Base-by-base conservation (phyloP, 2,113 vertebrate genomes). In the Fregetta grallaria region DNA sequence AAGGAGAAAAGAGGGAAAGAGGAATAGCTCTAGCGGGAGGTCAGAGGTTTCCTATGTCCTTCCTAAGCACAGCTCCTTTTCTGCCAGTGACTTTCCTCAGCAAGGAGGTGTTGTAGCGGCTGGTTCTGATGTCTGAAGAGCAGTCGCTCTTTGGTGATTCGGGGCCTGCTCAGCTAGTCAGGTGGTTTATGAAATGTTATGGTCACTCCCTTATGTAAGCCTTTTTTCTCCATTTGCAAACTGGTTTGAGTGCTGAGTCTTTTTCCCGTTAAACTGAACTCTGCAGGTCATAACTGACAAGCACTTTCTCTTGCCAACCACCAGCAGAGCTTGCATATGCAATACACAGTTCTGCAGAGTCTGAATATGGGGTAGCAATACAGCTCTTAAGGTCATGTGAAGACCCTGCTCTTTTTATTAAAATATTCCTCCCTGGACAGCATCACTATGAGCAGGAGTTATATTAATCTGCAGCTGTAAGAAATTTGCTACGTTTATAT, bases 221-320 rank as follows among this genome's bases (percentile, higher is more conserved):
- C 70, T 47, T 59, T 88, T 88, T 96, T 75, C 92, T 97, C 93
- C 67, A 45, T 82, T 93, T 95, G 45, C 91, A 92, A 94, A 82
- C 94, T 50, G 58, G 19, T 80, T 90, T 87, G 87, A 92, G 74
- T 19, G 2, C 12, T 25, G 44, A 82, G 14, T 73, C 67, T 90
- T 88, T 91, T 94, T 75, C 21, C 61, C 11, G 5, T 61, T 93
- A 76, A 96, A 74, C 88, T 93, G 91, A 94, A 73, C 86, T 63
- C 59, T 55, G 58, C 50, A 61, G 3, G 62, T 94, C n/a, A 22
- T 36, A 34, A 77, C 74, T 34, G 50, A 23, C 22, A 52, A 36
- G 36, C 4, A 0, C 40, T 74, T 63, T 3, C 2, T 22, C n/a
- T 14, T 52, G 38, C 29, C 81, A 30, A 3, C 18, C 38, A 9